Evolutionary conservation across 2,113 vertebrate genomes (phyloP), one percentile per base, ranked within the genome.

Genomic region (Oxyruncus cristatus): DNA sequence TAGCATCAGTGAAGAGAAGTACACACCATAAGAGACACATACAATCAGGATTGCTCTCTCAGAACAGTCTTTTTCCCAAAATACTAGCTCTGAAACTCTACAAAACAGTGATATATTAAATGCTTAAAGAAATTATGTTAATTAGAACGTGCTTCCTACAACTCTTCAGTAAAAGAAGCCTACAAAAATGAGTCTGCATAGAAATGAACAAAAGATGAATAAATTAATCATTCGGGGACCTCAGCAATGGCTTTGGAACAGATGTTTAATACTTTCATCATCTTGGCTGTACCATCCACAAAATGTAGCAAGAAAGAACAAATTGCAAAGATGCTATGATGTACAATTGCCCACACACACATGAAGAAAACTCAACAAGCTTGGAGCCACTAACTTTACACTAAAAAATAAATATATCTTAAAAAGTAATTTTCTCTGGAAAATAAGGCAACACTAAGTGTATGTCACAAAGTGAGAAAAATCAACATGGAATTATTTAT

Each of bases 401-500:
- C 33, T 78, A 84, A 59, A 95, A 86, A 93, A 92, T 12, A 83
- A 82, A 65, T 47, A 74, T 9, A 52, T 66, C 32, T 94, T 74
- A 73, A 52, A 90, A 92, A 92, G 56, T 55, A 11, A 71, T 77
- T 58, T 93, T 88, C n/a, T 59, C 23, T 67, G 49, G 61, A 89
- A 95, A 96, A 28, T 50, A 95, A 93, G 87, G 53, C 21, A 78
- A 49, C 32, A 56, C 9, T 65, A 89, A 96, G 37, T 49, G 95
- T 87, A 96, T 87, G 50, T 33, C 61, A 91, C 15, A 80, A 73
- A 87, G 80, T 19, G 1, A 73, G 32, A 83, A 82, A 97, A 96
- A 96, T 79, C 44, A 91, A 92, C 62, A 33, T 26, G 5, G 58
- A 91, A 79, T 42, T 42, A 56, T 8, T 72, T 82, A 10, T 46